Percentiles rank a stretch among this genome's conserved stretches.
phyloP scores from a whole-genome alignment of 2,888 invertebrate genomes.

The Quadriops clusia region DNA sequence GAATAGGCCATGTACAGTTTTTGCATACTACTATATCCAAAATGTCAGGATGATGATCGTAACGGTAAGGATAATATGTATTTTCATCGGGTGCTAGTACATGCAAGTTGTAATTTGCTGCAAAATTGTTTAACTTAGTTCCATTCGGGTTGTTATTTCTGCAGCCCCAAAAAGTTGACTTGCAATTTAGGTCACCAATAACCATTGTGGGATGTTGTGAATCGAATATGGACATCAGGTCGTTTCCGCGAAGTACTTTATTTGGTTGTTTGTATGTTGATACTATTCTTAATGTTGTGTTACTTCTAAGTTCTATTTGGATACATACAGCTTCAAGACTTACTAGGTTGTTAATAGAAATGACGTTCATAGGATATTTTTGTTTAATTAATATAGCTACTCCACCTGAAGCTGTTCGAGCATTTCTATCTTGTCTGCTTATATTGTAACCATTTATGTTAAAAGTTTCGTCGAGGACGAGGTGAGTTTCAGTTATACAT shows the following conservation, averaged over 20 bases:
- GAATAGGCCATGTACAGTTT: neutral
- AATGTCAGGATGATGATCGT: neutral
- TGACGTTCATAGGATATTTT: neutral
- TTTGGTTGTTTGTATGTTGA: slow-evolving; percentile 5
- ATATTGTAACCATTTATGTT: slow-evolving; percentile 9
- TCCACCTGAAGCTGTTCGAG: slow-evolving; percentile 10
- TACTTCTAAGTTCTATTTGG: no score
- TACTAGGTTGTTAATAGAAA: no score
- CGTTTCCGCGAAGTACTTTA: neutral
- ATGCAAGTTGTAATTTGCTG: slow-evolving; percentile 2
- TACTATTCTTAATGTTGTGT: no score
- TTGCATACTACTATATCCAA: slow-evolving; percentile 2
- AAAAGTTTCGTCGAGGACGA: slow-evolving; percentile 9
- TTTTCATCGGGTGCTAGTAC: neutral
- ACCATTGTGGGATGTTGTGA: neutral
- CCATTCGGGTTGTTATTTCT: slow-evolving; percentile 6
- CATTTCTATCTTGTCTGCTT: slow-evolving; percentile 5
- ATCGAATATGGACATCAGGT: slow-evolving; percentile 1
- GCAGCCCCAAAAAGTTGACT: slow-evolving; percentile 6
- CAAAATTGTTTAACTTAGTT: neutral
- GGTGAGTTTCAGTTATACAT: slow-evolving; percentile 12
- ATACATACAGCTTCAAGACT: neutral
- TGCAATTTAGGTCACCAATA: slow-evolving; percentile 5
- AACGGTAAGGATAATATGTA: neutral
- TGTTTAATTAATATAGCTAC: slow-evolving; percentile 10